Conservation (phyloP, 2,888 invertebrate species). For the Lasioglossum marginatum region DNA sequence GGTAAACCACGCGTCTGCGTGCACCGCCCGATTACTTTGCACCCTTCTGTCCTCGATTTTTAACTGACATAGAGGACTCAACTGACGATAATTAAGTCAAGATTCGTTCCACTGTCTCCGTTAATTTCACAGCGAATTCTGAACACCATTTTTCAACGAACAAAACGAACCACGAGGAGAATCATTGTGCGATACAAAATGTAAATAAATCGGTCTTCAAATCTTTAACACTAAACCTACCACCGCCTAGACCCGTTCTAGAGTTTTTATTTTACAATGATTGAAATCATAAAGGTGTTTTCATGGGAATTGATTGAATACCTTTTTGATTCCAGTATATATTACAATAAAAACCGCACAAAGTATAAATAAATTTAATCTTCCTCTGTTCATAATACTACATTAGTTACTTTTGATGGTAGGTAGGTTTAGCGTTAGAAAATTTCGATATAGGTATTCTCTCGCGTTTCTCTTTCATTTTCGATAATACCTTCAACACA, state of each 20-base stretch:
- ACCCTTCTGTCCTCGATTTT: conserved; percentile 64
- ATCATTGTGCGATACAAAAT: neutral
- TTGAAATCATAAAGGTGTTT: too few species aligned
- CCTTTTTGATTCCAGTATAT: too few species aligned
- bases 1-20: conserved; percentile 40
- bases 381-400: too few species aligned
- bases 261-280: too few species aligned
- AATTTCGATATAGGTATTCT: neutral
- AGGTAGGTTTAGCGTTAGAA: neutral
- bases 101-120: conserved; percentile 42
- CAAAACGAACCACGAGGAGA: too few species aligned
- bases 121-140: conserved; percentile 9
- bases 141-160: neutral
- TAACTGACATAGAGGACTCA: conserved; percentile 53
- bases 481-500: neutral
- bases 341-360: too few species aligned
- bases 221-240: neutral
- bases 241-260: too few species aligned
- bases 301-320: too few species aligned
- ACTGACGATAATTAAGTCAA: conserved; percentile 53
- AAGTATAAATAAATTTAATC: too few species aligned
- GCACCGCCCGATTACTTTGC: conserved; percentile 34
- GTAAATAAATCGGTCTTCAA: neutral
- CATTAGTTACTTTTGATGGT: too few species aligned
- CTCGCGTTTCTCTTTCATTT: neutral